Evolutionary conservation across 2,113 vertebrate species (phyloP), one percentile per base, ranked within the genome.

Genomic region (Sphaerodactylus townsendi): DNA sequence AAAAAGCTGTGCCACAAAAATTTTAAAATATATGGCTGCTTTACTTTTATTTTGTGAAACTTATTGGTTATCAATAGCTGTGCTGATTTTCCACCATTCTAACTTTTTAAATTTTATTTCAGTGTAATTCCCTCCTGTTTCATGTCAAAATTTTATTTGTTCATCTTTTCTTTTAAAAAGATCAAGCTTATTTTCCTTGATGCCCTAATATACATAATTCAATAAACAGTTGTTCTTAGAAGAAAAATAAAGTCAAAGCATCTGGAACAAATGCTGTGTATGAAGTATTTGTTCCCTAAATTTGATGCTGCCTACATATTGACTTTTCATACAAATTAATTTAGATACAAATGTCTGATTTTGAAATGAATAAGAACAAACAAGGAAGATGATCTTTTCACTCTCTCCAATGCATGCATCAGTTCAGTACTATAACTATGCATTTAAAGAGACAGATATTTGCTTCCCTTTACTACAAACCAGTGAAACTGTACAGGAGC

Each of bases 401-500:
- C 1, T 82, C 74, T 53, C 39, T 73, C 68, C 84, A 84, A 78
- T 41, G 28, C 2, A 6, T 74, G 33, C 2, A 82, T 72, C 35
- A 1, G 10, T 70, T 9, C 35, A 44, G 72, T 88, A 87, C 74
- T 15, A 50, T 3, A 48, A 2, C 71, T 56, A 14, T 0, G 30
- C 4, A 85, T 88, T 88, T 88, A 62, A 19, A 62, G 41, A 81
- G 21, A 21, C 82, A 84, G 37, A 39, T 0, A 3, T 87, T 90
- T 68, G 86, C 48, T 48, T 68, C 65, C 74, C 59, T 30, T 76
- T 37, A 46, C 41, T 89, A 93, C 35, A 82, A 14, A 69, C 30
- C 79, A 91, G 48, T 94, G 83, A 90, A 94, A 88, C 78, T 93
- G 69, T 64, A 85, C 77, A 91, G 84, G 85, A 93, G 84, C 92